Evolutionary conservation across 2,888 invertebrate species (phyloP), one percentile per base, ranked within the genome.

Genomic region (Anthrax anthrax): DNA sequence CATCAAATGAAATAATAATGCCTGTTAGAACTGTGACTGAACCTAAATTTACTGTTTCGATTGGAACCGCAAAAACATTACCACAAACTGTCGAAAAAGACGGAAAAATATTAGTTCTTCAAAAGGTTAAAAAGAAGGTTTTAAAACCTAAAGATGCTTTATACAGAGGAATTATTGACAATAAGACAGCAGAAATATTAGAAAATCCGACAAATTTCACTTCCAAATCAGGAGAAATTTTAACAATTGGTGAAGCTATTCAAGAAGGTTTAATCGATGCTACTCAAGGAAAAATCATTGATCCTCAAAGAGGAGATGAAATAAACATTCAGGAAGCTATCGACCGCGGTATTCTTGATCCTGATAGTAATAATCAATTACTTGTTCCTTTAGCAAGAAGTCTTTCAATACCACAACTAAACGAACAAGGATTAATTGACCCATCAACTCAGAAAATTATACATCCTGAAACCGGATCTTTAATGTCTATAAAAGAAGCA

Each of bases 251-350:
- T 46, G 84, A 87, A 61, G 88, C 89, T 3, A 71, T 92, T 18
- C 75, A 77, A 50, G 64, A 69, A 6, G 81, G 81, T 3, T 71
- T 81, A 52, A 70, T 92, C 42, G 77, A 86, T 62, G 81, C 84
- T 41, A 74, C 76, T 43, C 73, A 73, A 41, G 94, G 94, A 19
- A 76, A 78, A 54, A 83, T 95, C 50, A 70, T 81, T 6, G 94
- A 97, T 70, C 85, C 86, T 3, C 79, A 84, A 59, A 77, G 83
- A 50, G 86, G 90, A 42, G 82, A 89, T 54, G 66, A 80, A 12
- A 61, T 95, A 13, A 83, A 79, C 12, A 82, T 97, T 47, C 78
- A 80, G 48, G 82, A 91, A 68, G 96, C 95, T 1, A 74, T 95
- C 29, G 75, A 80, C 43, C 75, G 84, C 51, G 90, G 91, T 46